Evolutionary conservation across 2,797 vertebrate genomes (phyloP).

Genomic region (Neopelma chrysocephalum): DNA sequence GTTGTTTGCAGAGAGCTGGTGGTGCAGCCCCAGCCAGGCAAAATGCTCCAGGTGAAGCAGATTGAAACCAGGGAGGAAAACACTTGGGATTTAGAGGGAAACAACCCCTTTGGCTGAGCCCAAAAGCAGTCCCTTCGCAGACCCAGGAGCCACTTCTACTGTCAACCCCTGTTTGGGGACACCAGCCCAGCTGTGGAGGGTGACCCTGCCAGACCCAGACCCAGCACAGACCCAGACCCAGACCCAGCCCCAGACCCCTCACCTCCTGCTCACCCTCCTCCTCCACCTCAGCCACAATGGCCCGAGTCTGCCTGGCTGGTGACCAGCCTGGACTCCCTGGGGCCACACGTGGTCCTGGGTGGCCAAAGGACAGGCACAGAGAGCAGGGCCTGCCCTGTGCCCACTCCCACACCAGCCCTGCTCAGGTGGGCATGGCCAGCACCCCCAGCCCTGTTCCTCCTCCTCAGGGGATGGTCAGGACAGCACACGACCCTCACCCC

Average conservation of each 20-base stretch:
- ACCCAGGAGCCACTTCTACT: accelerated
- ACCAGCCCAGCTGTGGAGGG: neutral
- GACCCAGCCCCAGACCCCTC: no score
- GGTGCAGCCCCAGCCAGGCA: neutral
- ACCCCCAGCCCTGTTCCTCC: neutral
- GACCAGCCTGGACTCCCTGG: neutral
- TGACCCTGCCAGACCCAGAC: neutral
- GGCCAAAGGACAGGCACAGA: accelerated
- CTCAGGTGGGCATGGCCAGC: neutral
- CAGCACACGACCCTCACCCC: accelerated
- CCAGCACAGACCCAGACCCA: no score
- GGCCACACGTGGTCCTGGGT: neutral
- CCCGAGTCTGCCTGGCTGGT: no score
- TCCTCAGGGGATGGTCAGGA: accelerated
- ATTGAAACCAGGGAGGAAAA: neutral
- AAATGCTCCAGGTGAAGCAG: neutral
- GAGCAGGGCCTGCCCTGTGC: neutral
- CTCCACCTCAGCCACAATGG: neutral
- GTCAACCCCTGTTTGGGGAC: neutral
- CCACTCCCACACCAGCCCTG: neutral
- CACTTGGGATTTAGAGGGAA: neutral
- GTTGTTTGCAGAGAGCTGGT: neutral
- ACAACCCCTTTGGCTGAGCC: neutral
- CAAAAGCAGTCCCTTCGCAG: neutral
- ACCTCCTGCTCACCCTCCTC: neutral